Evolutionary conservation across 2,888 invertebrate species (phyloP).

Genomic region (Tetramorium bicarinatum): DNA sequence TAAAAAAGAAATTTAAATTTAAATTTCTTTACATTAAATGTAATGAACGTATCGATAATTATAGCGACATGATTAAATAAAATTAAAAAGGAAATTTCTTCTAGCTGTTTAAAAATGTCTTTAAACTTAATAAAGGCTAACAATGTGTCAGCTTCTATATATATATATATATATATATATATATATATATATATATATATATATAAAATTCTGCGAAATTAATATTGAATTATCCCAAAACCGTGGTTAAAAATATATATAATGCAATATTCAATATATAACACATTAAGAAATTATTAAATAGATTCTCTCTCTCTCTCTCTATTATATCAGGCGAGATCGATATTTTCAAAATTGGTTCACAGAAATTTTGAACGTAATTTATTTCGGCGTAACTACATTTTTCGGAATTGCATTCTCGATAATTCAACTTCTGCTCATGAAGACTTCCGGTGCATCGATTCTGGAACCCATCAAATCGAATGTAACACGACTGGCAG

Average conservation of each 20-base stretch:
- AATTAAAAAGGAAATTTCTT: background rate
- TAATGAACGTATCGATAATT: background rate
- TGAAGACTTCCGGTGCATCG: conserved; percentile 1
- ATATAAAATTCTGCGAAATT: background rate
- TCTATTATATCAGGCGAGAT: background rate
- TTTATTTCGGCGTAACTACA: conserved; percentile 2
- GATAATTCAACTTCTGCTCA: conserved; percentile 25
- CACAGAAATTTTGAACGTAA: background rate
- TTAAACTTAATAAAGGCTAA: background rate
- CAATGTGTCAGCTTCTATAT: background rate
- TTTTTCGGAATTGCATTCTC: conserved; percentile 2
- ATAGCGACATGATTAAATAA: background rate
- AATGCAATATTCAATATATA: background rate
- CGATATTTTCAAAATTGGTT: background rate
- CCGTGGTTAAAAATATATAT: background rate
- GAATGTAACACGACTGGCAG: conserved; percentile 11
- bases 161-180: background rate
- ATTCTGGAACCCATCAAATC: background rate
- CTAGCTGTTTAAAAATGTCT: background rate
- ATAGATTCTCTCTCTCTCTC: background rate
- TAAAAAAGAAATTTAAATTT: background rate
- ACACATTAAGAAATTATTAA: background rate
- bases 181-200: background rate
- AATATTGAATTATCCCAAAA: background rate
- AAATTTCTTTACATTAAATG: background rate